Conservation (phyloP, 2,888 invertebrate species). For the Hypomecis punctinalis region DNA sequence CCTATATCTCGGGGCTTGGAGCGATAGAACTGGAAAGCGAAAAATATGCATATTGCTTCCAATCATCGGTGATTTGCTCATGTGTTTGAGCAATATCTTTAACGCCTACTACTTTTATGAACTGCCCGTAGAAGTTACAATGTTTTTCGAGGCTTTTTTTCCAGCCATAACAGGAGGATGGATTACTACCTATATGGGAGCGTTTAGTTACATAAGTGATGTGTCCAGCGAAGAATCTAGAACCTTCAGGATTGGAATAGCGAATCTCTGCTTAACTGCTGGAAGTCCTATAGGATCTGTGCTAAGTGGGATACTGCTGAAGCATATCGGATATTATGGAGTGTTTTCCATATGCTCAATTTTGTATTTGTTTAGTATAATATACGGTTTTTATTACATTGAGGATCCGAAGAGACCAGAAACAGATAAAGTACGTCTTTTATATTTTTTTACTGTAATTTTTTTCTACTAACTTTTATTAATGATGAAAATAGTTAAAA, state of each 20-base stretch:
- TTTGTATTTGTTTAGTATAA: constrained; percentile 71
- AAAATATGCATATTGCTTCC: constrained; percentile 85
- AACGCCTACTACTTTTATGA: constrained; percentile 83
- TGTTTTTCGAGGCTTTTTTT: constrained; percentile 81
- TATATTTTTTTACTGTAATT: neutral
- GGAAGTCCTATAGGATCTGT: constrained; percentile 75
- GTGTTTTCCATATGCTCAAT: constrained; percentile 74
- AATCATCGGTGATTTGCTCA: constrained; percentile 80
- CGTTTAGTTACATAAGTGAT: constrained; percentile 86
- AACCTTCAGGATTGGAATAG: constrained; percentile 86
- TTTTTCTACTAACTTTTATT: no score
- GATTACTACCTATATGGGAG: constrained; percentile 83
- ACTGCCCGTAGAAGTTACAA: constrained; percentile 80
- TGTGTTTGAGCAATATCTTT: constrained; percentile 77
- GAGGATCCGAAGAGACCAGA: constrained; percentile 66
- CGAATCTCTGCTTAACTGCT: constrained; percentile 73
- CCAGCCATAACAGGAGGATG: constrained; percentile 83
- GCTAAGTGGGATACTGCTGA: constrained; percentile 72
- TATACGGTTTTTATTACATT: constrained; percentile 74
- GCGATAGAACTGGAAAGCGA: constrained; percentile 83
- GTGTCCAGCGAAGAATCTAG: constrained; percentile 82
- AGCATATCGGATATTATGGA: constrained; percentile 80
- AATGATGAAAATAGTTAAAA: no score
- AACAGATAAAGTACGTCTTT: constrained; percentile 53
- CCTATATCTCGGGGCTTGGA: constrained; percentile 86